phyloP scores from a whole-genome alignment of 2,797 vertebrate genomes.

The Peromyscus attwateri region DNA sequence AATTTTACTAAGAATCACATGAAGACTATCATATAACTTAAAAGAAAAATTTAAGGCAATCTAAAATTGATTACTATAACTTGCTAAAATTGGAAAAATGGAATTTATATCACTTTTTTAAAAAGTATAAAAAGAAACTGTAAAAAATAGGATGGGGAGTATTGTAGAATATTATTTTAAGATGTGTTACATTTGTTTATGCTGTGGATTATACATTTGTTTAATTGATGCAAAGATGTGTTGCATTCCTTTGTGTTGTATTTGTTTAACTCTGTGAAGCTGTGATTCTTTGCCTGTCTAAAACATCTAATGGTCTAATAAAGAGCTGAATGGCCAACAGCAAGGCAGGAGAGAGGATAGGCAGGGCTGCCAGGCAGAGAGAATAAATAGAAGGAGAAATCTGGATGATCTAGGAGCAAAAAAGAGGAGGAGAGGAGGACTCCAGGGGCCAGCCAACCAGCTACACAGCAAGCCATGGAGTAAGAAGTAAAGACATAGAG shows the following conservation, averaged over 20 bases:
- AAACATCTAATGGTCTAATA: neutral
- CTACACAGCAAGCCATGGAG: neutral
- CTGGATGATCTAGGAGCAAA: neutral
- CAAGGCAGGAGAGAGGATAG: neutral
- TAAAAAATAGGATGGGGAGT: neutral
- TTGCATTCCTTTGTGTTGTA: neutral
- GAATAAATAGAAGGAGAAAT: neutral
- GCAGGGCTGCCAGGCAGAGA: neutral
- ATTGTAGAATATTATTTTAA: too few species aligned
- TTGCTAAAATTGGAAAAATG: constrained; percentile 25
- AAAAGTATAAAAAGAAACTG: neutral
- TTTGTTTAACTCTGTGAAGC: neutral
- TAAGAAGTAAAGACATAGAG: neutral
- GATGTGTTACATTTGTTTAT: too few species aligned
- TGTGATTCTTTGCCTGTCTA: neutral
- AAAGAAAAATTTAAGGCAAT: constrained; percentile 42
- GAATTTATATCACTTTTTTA: neutral
- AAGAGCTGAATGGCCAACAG: neutral
- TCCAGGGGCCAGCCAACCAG: neutral
- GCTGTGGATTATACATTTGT: neutral
- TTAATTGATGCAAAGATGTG: neutral
- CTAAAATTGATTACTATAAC: constrained; percentile 49
- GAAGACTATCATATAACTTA: constrained; percentile 38
- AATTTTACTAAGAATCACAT: constrained; percentile 36
- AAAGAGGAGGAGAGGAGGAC: neutral